Evolutionary conservation across 2,888 invertebrate genomes (phyloP).

Genomic region (Heliconius ismenius): DNA sequence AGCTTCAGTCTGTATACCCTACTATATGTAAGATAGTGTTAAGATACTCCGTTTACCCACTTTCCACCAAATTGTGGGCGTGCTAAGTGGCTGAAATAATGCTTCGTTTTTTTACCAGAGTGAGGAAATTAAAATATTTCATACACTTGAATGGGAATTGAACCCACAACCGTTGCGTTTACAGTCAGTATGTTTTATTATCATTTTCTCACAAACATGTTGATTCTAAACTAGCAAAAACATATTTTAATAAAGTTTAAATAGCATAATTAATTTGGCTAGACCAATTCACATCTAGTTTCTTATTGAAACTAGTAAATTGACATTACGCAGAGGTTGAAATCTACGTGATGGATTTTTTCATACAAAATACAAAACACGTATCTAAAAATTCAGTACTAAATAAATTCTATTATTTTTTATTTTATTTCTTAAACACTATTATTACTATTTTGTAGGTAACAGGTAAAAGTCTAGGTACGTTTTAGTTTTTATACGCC

Average conservation of each 20-base stretch:
- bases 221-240: not conserved
- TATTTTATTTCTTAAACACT: not conserved
- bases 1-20: too few species aligned
- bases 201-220: too few species aligned
- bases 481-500: not conserved
- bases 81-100: too few species aligned
- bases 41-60: too few species aligned
- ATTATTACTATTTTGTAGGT: not conserved
- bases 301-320: not conserved
- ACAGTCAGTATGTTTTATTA: too few species aligned
- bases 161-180: too few species aligned
- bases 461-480: not conserved
- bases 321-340: not conserved
- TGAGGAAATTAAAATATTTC: too few species aligned
- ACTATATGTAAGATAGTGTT: too few species aligned
- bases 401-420: not conserved
- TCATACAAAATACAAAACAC: not conserved
- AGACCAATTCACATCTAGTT: constrained; percentile 1
- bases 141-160: too few species aligned
- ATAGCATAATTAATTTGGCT: not conserved
- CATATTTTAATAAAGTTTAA: not conserved
- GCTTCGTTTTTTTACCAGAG: too few species aligned
- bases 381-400: not conserved
- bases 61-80: too few species aligned
- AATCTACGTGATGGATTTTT: constrained; percentile 3